Evolutionary conservation across 2,113 vertebrate genomes (phyloP).

Genomic region (Acanthisitta chloris): DNA sequence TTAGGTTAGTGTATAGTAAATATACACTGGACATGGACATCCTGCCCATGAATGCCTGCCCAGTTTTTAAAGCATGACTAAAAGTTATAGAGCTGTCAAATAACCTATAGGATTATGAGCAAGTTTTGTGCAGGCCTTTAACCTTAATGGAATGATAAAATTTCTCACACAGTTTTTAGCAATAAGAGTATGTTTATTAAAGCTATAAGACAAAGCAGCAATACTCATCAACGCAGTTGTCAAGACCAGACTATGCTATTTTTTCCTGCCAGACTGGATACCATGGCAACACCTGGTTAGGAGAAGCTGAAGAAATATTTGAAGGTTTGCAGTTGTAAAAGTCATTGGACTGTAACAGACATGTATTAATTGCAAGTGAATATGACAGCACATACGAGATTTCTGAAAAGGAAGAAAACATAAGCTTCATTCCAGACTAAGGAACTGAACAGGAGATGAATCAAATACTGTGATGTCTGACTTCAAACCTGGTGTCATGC

Average conservation of each 20-base stretch:
- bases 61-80: background rate
- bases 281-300: conserved; percentile 74
- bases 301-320: conserved; percentile 63
- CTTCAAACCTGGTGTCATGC: conserved; percentile 65
- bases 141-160: background rate
- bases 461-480: conserved; percentile 65
- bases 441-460: conserved; percentile 60
- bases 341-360: conserved; percentile 71
- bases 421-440: conserved; percentile 56
- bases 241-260: conserved; percentile 30
- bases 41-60: background rate
- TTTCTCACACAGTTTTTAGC: background rate
- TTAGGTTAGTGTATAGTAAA: background rate
- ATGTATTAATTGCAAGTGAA: conserved; percentile 75
- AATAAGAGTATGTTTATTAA: background rate
- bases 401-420: conserved; percentile 43
- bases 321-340: conserved; percentile 68
- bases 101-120: background rate
- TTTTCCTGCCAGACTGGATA: conserved; percentile 52
- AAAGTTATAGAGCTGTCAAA: background rate
- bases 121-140: background rate
- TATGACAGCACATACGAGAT: conserved; percentile 69
- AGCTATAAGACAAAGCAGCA: background rate
- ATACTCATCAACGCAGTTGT: conserved; percentile 53
- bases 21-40: too few species aligned